Percentiles rank a stretch among this genome's conserved stretches.
These are phyloP conservation scores for Odocoileus virginianus DNA, from an alignment of 2,113 vertebrate species.

Conservation along the genomic window DNA sequence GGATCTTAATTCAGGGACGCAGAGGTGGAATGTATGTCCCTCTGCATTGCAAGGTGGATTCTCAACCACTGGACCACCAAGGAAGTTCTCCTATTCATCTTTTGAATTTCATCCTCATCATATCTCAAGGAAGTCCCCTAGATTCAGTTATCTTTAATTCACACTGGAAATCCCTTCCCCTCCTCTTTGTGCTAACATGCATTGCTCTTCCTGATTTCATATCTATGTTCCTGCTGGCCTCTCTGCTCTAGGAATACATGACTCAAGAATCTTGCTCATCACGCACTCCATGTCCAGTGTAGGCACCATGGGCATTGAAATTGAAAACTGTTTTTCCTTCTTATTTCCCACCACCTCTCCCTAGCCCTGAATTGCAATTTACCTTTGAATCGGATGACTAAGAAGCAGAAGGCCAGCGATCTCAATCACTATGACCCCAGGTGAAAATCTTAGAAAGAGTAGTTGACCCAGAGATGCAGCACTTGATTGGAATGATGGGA, in stretches of 20 bases:
- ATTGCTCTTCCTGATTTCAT: not conserved
- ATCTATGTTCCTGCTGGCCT: not conserved
- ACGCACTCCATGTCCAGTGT: rapidly evolving
- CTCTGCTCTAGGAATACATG: not conserved
- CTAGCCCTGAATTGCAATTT: not conserved
- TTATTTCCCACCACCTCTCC: not conserved
- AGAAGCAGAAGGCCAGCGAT: not conserved
- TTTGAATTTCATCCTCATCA: not conserved
- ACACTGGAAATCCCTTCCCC: too few relatives aligned
- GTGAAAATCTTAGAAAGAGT: not conserved
- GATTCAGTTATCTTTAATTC: not conserved
- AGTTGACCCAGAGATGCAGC: not conserved
- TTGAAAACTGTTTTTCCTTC: not conserved
- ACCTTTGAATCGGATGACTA: not conserved
- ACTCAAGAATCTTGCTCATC: not conserved
- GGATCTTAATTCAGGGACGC: not conserved
- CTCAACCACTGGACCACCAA: not conserved
- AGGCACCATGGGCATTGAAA: not conserved
- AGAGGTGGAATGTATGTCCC: not conserved
- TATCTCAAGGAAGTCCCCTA: not conserved
- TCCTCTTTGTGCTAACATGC: not conserved
- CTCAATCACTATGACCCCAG: not conserved
- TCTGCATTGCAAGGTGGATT: not conserved
- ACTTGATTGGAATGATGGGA: not conserved
- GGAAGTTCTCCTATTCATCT: not conserved